These are phyloP conservation scores for Tonatia bakeri DNA, from an alignment of 2,113 vertebrate genomes.

Conservation along the genomic window DNA sequence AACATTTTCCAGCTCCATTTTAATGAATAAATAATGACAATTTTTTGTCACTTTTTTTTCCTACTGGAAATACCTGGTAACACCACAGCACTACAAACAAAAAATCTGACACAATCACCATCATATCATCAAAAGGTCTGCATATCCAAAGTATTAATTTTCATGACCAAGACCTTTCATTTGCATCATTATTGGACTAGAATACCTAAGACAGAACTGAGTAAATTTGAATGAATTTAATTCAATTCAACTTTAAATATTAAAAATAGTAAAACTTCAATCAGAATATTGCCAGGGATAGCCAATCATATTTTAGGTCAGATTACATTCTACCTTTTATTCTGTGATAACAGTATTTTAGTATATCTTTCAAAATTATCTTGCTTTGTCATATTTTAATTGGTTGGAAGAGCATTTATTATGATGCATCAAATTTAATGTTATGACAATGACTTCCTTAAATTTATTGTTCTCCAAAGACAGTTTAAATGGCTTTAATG, in stretches of 20 bases:
- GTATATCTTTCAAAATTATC: not conserved
- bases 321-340: not conserved
- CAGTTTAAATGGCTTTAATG: constrained; percentile 10
- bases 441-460: constrained; percentile 10
- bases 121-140: not conserved
- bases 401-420: not conserved
- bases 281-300: not conserved
- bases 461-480: constrained; percentile 35
- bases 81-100: not conserved
- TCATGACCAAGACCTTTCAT: not conserved
- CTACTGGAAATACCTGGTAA: not conserved
- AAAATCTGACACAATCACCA: not conserved
- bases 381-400: not conserved
- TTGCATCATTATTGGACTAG: not conserved
- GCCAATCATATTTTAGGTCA: not conserved
- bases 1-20: not conserved
- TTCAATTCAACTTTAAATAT: not conserved
- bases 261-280: not conserved
- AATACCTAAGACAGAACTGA: not conserved
- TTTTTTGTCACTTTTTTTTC: not conserved
- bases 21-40: not conserved
- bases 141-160: not conserved
- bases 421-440: constrained; percentile 37
- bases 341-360: not conserved
- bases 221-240: not conserved